Evolutionary conservation across 2,797 vertebrate genomes (phyloP).

Genomic region (Rhinatrema bivittatum): DNA sequence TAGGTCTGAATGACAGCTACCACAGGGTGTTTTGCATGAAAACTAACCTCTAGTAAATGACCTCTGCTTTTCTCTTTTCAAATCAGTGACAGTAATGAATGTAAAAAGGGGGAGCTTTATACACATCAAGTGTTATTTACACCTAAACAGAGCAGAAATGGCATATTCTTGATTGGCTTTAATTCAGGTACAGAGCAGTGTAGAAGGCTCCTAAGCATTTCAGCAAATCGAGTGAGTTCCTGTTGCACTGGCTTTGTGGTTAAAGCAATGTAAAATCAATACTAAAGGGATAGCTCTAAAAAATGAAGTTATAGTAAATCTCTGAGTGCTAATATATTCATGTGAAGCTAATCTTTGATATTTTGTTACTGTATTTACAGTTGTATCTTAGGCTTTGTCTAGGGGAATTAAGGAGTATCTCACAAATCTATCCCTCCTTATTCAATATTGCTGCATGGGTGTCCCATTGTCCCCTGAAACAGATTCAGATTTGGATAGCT

Average conservation of each 20-base stretch:
- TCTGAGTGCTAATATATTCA: too few species aligned
- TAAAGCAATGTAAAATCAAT: too few species aligned
- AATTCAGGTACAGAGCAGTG: neutral
- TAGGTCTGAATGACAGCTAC: slow-evolving; percentile 77
- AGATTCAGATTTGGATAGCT: too few species aligned
- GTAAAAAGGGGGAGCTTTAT: slow-evolving; percentile 70
- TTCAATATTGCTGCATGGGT: too few species aligned
- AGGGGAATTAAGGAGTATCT: too few species aligned
- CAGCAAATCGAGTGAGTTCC: slow-evolving; percentile 8
- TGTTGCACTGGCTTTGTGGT: slow-evolving; percentile 11
- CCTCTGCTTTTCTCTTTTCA: slow-evolving; percentile 80
- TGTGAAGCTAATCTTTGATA: too few species aligned
- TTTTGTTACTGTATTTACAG: too few species aligned
- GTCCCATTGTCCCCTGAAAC: too few species aligned
- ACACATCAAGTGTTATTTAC: slow-evolving; percentile 78
- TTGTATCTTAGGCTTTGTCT: too few species aligned
- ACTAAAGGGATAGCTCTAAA: too few species aligned
- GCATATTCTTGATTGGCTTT: slow-evolving; percentile 11
- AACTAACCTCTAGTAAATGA: slow-evolving; percentile 84
- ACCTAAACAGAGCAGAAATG: slow-evolving; percentile 55
- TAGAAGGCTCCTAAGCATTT: neutral
- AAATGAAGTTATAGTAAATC: too few species aligned
- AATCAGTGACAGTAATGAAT: slow-evolving; percentile 83
- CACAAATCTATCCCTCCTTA: too few species aligned
- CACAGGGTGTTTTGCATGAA: slow-evolving; percentile 81